Base-by-base conservation (phyloP, 2,888 invertebrate genomes). In the Napeogenes sylphis region DNA sequence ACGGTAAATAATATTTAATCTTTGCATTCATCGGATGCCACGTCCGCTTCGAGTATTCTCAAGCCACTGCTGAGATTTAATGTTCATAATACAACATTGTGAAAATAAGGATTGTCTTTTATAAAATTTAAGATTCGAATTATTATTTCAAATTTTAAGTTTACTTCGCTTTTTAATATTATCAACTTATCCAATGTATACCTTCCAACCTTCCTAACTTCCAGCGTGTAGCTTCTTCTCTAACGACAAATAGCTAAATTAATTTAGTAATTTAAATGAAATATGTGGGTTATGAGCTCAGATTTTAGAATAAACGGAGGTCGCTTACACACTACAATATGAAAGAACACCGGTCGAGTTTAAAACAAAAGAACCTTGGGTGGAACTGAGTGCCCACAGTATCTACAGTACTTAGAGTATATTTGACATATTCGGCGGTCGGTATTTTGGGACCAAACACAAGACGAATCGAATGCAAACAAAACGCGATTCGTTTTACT, bases 1-100 rank as follows among this genome's bases (percentile, higher is more conserved):
- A 85, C 94, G 97, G 97, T 96, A 86, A 68, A 30, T 54, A 55
- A 47, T 13, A 38, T 63, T 4, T 45, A 53, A 56, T 21, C 55
- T 67, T 67, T 62, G 62, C 62, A 67, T 67, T 67, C 67, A 65
- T 65, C 57, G 51, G 60, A 56, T 54, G 65, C 59, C 45, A 47
- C 67, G 56, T 67, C 67, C 67, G 67, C 56, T 67, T 55, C 59
- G 62, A 38, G 45, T 62, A 10, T 62, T 62, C 59, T 56, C 46
- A 54, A 57, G 67, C 56, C 53, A 54, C 55, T 46, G 42, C 59
- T 63, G 47, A 54, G 45, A 63, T 63, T 60, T 61, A 45, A 59
- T 57, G n/a, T 57, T 32, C 45, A 56, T 60, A 35, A 32, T 59
- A 46, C 14, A 53, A 63, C 56, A 56, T 62, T 62, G 58, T 58